Percentiles rank a stretch among this genome's conserved stretches.
Conservation (phyloP, 1,140 invertebrate genomes). For the Drosophila ogumai region DNA sequence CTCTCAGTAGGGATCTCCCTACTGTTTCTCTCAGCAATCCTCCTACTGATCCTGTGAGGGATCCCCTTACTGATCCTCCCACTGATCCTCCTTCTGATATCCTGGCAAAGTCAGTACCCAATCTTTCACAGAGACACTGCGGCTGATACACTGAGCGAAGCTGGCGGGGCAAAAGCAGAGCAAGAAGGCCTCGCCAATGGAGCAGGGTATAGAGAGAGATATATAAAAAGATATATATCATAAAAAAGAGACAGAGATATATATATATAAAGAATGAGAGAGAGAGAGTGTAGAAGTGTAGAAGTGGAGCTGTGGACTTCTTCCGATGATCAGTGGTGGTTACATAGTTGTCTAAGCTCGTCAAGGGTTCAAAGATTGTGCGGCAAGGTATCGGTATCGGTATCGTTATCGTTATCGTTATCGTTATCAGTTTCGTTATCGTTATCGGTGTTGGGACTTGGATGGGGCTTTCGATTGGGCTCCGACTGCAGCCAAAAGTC, state of each 20-base stretch:
- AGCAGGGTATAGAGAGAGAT: constrained; percentile 11
- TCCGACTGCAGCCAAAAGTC: constrained; percentile 77
- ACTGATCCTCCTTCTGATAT: constrained; percentile 11
- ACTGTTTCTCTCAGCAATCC: no score
- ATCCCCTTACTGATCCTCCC: background rate
- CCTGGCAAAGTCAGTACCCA: constrained; percentile 43
- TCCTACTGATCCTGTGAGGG: background rate
- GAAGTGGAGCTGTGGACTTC: constrained; percentile 5
- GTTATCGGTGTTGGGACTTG: constrained; percentile 3
- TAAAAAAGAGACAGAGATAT: background rate
- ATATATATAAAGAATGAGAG: background rate
- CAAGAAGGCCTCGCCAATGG: constrained; percentile 1
- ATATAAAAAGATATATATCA: background rate
- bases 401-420: background rate
- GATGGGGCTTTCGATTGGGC: constrained; percentile 14
- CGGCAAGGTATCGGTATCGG: constrained; percentile 19
- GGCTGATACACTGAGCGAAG: constrained; percentile 22
- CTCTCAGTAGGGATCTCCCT: no score
- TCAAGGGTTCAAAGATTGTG: constrained; percentile 61
- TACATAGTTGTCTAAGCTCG: constrained; percentile 66
- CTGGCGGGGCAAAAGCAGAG: constrained; percentile 41
- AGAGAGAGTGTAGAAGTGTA: background rate
- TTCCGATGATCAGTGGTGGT: constrained; percentile 42
- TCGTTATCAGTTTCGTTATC: background rate
- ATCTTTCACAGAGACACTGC: constrained; percentile 18